Base-by-base conservation (phyloP, 2,888 invertebrate genomes). In the Salpingus planirostris region DNA sequence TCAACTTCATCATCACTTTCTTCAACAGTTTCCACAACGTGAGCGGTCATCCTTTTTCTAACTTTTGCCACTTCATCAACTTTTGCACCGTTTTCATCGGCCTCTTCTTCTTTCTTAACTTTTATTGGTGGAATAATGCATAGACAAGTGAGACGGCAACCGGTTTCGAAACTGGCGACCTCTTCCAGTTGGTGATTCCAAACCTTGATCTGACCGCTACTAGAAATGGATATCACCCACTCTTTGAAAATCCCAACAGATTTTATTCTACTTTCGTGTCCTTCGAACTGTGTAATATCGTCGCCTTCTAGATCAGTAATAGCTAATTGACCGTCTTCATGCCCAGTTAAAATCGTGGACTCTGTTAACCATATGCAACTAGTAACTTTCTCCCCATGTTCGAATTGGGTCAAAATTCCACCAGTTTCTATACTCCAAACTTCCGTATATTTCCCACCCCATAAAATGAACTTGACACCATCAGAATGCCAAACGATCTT, bases 381-480 rank as follows among this genome's bases (percentile, higher is more conserved):
- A 29, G 78, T 71, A 7, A 90, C 78, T 63, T 80, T 82, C 11
- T 76, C 70, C 29, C 75, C 70, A 41, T 81, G 79, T 40, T 76
- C 72, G 15, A 83, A 68, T 27, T 76, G 71, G 43, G 77, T 75
- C 31, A 77, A 66, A 18, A 88, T 68, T 8, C 81, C 81, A 2
- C 90, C 89, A 38, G 75, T 76, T 56, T 80, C 76, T 24, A 89
- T 78, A 27, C 76, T 78, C 75, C 90, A 92, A 12, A 95, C 68
- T 62, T 89, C 85, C 15, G 90, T 68, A 40, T 69, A 71, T 50
- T 75, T 77, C 31, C 79, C 77, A 22, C 82, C 80, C 13, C 77
- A 74, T 29, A 93, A 60, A 3, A 82, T 74, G 62, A 92, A 95
- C 50, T 74, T 72, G 21, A 76, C 72, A 11, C 89, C 92, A 48